Evolutionary conservation across 2,797 vertebrate species (phyloP).

Genomic region (Vireo griseus): DNA sequence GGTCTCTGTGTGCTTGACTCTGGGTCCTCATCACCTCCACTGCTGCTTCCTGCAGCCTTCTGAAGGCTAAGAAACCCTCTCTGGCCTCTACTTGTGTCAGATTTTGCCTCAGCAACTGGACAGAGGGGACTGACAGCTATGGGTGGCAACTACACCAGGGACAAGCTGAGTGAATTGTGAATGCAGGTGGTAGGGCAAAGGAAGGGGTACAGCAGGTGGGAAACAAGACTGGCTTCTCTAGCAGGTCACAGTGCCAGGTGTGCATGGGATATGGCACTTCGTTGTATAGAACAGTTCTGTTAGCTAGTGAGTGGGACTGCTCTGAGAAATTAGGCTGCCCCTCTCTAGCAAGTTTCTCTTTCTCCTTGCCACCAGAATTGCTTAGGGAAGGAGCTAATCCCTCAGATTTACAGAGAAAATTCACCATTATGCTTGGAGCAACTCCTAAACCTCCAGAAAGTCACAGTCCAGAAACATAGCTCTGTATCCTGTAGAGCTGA

Average conservation of each 20-base stretch:
- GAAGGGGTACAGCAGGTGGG: not conserved
- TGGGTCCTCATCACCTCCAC: not conserved
- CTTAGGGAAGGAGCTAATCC: not conserved
- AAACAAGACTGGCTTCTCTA: not conserved
- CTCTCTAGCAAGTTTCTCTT: not conserved
- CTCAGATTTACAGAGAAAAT: not conserved
- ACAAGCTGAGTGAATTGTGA: not conserved
- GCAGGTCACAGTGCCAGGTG: not conserved
- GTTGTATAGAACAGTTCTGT: not conserved
- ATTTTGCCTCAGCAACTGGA: not conserved
- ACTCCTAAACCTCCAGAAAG: not conserved
- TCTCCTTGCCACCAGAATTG: not conserved
- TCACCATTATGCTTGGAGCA: not conserved
- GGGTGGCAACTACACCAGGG: not conserved
- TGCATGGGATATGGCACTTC: not conserved
- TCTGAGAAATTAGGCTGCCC: not conserved
- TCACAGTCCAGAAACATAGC: not conserved
- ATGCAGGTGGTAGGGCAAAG: not conserved
- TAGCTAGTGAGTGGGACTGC: not conserved
- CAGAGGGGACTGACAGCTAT: not conserved
- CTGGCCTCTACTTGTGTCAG: not conserved
- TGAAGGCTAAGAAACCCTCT: not conserved
- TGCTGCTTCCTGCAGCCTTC: not conserved
- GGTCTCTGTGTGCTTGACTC: not conserved
- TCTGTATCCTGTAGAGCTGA: not conserved